Base-by-base conservation (phyloP, 2,888 invertebrate genomes). In the Erannis defoliaria region DNA sequence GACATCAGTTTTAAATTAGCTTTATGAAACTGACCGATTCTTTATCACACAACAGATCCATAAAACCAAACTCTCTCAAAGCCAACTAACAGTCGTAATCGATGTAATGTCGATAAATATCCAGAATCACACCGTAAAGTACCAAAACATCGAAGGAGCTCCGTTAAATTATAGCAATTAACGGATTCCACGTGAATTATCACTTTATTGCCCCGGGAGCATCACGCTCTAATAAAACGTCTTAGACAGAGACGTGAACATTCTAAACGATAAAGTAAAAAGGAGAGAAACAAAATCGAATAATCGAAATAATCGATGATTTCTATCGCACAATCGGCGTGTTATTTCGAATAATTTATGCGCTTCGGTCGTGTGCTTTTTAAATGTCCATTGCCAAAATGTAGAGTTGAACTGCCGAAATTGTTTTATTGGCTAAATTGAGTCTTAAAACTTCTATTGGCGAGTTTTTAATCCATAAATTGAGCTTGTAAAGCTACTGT, bases 91-190 rank as follows among this genome's bases (percentile, higher is more conserved):
- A 76, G 31, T 46, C 71, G 74, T 77, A 80, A 83, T 78, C 75
- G 65, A 74, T 76, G 76, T 77, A 80, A 80, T 72, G 75, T 74
- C 77, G 75, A 88, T 86, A 86, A 82, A 85, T 83, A 85, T 84
- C 82, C 84, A 78, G 73, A 83, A 85, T 84, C 79, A 77, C 75
- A 76, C 80, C 72, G 84, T 82, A 85, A 83, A 86, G 77, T 78
- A 78, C 73, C 70, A 77, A 83, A 81, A 82, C 77, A 82, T 78
- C 76, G 74, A 77, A 80, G 83, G 76, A 84, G 78, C 83, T 74
- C 75, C 73, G 78, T 85, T 84, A 88, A 90, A 90, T 90, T 86
- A 85, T 84, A 80, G 80, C 86, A 86, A 90, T 90, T 90, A 90
- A 89, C 81, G 79, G 78, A 81, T 88, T 89, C 81, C 82, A 82